These are phyloP conservation scores for Myripristis jacobus DNA, from an alignment of 2,797 vertebrate species.

Conservation along the genomic window DNA sequence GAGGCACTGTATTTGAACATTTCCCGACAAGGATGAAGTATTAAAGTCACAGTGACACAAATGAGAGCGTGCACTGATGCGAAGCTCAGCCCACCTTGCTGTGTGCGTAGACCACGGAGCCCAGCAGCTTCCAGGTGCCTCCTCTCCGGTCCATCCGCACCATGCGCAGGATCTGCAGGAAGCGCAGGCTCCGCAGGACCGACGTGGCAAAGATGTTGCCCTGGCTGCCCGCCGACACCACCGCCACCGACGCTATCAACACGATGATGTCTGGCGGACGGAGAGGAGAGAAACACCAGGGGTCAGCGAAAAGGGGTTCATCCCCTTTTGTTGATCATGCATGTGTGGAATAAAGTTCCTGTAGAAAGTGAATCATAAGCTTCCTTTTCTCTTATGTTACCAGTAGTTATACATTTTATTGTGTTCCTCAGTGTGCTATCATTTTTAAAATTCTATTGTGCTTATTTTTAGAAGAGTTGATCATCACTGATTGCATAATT, in stretches of 20 bases:
- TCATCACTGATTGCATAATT: no score
- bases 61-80: neutral
- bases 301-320: neutral
- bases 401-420: no score
- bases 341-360: no score
- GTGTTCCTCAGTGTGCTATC: no score
- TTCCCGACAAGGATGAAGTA: no score
- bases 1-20: no score
- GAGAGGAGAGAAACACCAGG: conserved; percentile 1
- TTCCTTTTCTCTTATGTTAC: no score
- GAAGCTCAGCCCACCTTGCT: conserved; percentile 89
- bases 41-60: no score
- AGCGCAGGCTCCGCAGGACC: conserved; percentile 95
- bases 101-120: conserved; percentile 98
- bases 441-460: no score
- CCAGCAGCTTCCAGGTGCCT: conserved; percentile 98
- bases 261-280: conserved; percentile 92
- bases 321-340: neutral
- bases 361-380: no score
- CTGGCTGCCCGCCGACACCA: conserved; percentile 98
- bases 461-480: no score
- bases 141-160: conserved; percentile 98
- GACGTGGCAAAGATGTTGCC: conserved; percentile 98
- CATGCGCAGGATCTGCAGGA: conserved; percentile 98
- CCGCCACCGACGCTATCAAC: conserved; percentile 96